Percentiles rank a stretch among this genome's conserved stretches.
Conservation (phyloP, 1,140 invertebrate genomes). For the Megathymus violae region DNA sequence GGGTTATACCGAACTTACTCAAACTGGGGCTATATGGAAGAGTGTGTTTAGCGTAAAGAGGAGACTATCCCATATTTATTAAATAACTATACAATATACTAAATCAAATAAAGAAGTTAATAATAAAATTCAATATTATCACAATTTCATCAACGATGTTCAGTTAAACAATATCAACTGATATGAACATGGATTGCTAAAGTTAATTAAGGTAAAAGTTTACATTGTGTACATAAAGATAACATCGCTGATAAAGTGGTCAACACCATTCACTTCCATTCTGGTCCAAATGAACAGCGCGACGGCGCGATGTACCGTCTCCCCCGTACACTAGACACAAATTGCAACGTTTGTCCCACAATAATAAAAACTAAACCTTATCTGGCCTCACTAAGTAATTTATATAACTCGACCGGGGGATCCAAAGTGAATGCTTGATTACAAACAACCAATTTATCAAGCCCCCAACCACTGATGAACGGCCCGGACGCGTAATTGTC, state of each 20-base stretch:
- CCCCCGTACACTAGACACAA: constrained; percentile 48
- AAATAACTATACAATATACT: too few relatives aligned
- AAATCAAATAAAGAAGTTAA: too few relatives aligned
- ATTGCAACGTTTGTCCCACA: constrained; percentile 60
- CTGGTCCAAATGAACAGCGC: constrained; percentile 11
- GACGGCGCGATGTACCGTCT: constrained; percentile 13
- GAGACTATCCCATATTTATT: too few relatives aligned
- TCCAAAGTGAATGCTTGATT: constrained; percentile 64
- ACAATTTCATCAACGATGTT: too few relatives aligned
- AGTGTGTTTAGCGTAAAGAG: too few relatives aligned
- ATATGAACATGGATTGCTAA: too few relatives aligned
- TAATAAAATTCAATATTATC: too few relatives aligned
- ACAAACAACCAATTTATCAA: constrained; percentile 62
- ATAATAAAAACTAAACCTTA: constrained; percentile 75
- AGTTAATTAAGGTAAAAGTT: neutral
- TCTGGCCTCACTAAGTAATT: constrained; percentile 75
- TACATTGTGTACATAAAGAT: too few relatives aligned
- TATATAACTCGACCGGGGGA: constrained; percentile 59
- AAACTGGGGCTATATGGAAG: too few relatives aligned
- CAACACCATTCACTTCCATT: constrained; percentile 17
- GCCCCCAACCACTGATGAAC: constrained; percentile 41
- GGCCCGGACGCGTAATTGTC: constrained; percentile 24
- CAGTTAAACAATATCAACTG: too few relatives aligned
- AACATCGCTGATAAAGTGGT: too few relatives aligned
- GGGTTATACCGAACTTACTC: too few relatives aligned